Evolutionary conservation across 92 coral and sea anemone species (phyloP), one percentile per base, ranked within the genome.

Genomic region (Umimayanthus chanpuru): DNA sequence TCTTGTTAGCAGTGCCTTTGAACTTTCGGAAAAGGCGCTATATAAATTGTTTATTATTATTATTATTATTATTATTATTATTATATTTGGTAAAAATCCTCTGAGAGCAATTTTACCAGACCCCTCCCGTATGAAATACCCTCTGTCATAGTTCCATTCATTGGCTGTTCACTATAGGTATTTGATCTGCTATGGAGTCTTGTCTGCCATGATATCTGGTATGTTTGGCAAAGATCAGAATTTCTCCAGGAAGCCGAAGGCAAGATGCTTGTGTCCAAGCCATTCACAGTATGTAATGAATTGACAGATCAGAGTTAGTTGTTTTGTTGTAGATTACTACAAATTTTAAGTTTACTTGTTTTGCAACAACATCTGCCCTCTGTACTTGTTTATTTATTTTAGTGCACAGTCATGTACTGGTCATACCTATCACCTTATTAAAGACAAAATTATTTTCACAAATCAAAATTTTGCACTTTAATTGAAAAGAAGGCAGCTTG

Each of bases 151-250:
- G 21, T 4, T 61, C 68, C 9, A 20, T 61, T 8, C 6, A 71
- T 39, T 83, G 29, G 26, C n/a, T 40, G 0, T 21, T 91, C 16
- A 41, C 72, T 82, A 32, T 32, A 95, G 98, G 96, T 97, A 28
- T 97, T 97, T 89, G 98, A 97, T 40, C 85, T 97, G 14, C 89
- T 97, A 9, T 97, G 99, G 99, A 95, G 98, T 65, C 93, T 97
- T 61, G 99, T 97, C 16, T 97, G 99, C 77, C 99, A 97, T 61
- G 99, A 97, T 79, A 94, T 97, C 84, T 97, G 99, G 99, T 97
- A 92, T 82, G 98, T 97, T 26, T 97, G 99, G 99, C 92, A 90
- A 49, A 90, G 92, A 36, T 95, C 96, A 39, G 94, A 94, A 70
- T 91, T 91, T 77, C 93, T 97, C n/a, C 98, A 92, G 85, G 94